Evolutionary conservation across 2,113 vertebrate genomes (phyloP).

Genomic region (Corydoras maculifer): DNA sequence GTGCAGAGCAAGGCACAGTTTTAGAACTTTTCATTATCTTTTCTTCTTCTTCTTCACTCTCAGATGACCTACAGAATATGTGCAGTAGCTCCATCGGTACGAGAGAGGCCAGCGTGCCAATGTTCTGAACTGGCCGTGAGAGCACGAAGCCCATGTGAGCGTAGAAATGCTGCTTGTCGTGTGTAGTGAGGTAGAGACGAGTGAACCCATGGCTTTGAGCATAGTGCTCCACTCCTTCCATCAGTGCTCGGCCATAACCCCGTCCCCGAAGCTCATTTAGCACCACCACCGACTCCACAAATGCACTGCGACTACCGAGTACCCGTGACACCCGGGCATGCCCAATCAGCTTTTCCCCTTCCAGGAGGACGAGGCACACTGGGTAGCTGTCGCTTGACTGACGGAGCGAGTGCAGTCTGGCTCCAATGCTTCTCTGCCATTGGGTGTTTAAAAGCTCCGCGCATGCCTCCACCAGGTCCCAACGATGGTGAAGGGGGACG

Average conservation of each 20-base stretch:
- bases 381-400: constrained; percentile 83
- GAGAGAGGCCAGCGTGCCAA: constrained; percentile 66
- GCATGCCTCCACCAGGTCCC: constrained; percentile 80
- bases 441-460: constrained; percentile 82
- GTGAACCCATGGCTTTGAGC: constrained; percentile 66
- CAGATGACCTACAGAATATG: constrained; percentile 59
- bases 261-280: constrained; percentile 70
- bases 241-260: constrained; percentile 80
- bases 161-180: constrained; percentile 88
- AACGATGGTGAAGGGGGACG: constrained; percentile 79
- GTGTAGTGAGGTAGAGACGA: constrained; percentile 82
- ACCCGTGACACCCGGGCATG: constrained; percentile 81
- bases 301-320: constrained; percentile 67
- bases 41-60: neutral
- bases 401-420: constrained; percentile 77
- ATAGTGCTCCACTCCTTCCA: constrained; percentile 80
- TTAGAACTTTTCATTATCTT: neutral
- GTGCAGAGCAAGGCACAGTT: neutral
- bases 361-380: constrained; percentile 75
- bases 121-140: constrained; percentile 76
- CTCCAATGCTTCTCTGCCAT: constrained; percentile 81
- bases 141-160: constrained; percentile 79
- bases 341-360: constrained; percentile 67
- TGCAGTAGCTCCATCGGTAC: constrained; percentile 68
- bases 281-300: constrained; percentile 89